A percentile compares a stretch with the other conserved stretches of the same genome.
Evolutionary conservation across 2,797 vertebrate genomes (phyloP).

Genomic region (Typhlichthys subterraneus): DNA sequence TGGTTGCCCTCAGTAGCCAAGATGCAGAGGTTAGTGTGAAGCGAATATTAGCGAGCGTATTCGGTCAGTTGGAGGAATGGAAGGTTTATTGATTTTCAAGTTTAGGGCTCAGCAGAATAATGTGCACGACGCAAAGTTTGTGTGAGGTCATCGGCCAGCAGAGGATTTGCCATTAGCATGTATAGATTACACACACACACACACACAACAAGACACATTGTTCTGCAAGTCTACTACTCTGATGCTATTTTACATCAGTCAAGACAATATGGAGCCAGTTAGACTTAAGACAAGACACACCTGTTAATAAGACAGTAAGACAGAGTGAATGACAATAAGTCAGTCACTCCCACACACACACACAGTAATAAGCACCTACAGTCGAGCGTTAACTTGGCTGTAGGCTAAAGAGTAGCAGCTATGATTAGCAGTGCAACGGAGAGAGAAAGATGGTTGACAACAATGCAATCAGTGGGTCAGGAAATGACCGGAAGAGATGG

Average conservation of each 20-base stretch:
- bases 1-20: constrained; percentile 15
- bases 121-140: constrained; percentile 25
- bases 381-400: constrained; percentile 13
- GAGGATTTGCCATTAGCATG: constrained; percentile 28
- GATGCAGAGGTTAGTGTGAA: constrained; percentile 45
- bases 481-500: constrained; percentile 33
- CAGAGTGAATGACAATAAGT: too few species aligned
- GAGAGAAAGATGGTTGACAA: constrained; percentile 32
- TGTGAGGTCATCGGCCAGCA: constrained; percentile 32
- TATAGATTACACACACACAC: not conserved
- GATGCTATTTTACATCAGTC: too few species aligned
- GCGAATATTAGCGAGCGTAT: constrained; percentile 16
- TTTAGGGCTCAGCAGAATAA: constrained; percentile 8
- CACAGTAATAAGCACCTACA: constrained; percentile 8
- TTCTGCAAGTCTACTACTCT: too few species aligned
- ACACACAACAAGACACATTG: too few species aligned
- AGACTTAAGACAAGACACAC: too few species aligned
- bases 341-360: not conserved
- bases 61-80: constrained; percentile 20
- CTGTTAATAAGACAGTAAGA: too few species aligned
- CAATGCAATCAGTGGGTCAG: constrained; percentile 26
- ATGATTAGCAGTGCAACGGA: constrained; percentile 19
- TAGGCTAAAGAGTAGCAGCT: constrained; percentile 33
- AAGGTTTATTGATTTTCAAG: constrained; percentile 19
- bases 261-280: too few species aligned